These are phyloP conservation scores for Cantharis rufa DNA, from an alignment of 2,888 invertebrate genomes.

Conservation along the genomic window DNA sequence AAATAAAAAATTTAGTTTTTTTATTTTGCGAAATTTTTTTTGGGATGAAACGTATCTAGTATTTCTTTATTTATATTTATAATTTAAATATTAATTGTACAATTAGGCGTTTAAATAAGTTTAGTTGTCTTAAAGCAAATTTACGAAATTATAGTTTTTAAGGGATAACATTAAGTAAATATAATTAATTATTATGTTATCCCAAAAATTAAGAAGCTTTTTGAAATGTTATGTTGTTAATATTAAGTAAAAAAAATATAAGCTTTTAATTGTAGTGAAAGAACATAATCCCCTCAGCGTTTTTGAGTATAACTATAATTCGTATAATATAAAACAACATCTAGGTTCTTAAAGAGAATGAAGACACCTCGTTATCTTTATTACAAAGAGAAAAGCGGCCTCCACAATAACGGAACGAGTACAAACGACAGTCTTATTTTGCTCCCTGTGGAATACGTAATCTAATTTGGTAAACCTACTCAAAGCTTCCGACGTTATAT, in stretches of 20 bases:
- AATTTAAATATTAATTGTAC: too few species aligned
- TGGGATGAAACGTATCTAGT: too few species aligned
- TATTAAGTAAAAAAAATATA: background rate
- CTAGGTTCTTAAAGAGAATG: constrained; percentile 39
- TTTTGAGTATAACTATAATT: constrained; percentile 31
- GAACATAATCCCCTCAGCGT: constrained; percentile 27
- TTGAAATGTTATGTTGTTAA: background rate
- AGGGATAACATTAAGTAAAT: background rate
- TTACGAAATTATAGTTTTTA: background rate
- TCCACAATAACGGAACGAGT: constrained; percentile 42
- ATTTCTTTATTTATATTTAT: too few species aligned
- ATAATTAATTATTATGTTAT: background rate
- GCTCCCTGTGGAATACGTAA: constrained; percentile 43
- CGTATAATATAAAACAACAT: constrained; percentile 32
- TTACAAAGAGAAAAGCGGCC: constrained; percentile 44
- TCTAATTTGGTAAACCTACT: constrained; percentile 48
- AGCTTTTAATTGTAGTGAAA: constrained; percentile 4
- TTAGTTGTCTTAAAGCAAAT: background rate
- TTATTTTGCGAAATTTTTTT: too few species aligned
- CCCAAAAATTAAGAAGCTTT: background rate
- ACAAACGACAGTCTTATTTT: constrained; percentile 45
- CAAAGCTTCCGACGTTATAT: constrained; percentile 45
- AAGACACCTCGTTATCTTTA: constrained; percentile 51
- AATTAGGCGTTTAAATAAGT: too few species aligned
- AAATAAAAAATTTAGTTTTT: too few species aligned